Evolutionary conservation across 2,888 invertebrate genomes (phyloP), one percentile per base, ranked within the genome.

Genomic region (Phyllotreta cruciferae): DNA sequence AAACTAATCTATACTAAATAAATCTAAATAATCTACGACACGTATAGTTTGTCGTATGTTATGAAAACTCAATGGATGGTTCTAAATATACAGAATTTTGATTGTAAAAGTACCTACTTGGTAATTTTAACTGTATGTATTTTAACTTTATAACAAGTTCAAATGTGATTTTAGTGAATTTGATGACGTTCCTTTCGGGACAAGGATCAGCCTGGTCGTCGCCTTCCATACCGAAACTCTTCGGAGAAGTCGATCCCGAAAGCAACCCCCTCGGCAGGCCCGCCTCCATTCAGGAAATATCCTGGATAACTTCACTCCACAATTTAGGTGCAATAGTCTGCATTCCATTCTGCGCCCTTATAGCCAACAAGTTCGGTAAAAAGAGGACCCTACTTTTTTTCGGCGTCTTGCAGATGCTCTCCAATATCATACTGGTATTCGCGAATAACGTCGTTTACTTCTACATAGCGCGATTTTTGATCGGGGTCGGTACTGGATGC

Each of bases 401-500:
- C 35, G 81, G 87, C 0, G 69, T 89, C 0, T 90, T 92, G 0
- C 88, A 89, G 64, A 77, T 89, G 11, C 41, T 87, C 0, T 90
- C 74, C 1, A 68, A 74, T 56, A 10, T 74, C 10, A 64, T 74
- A 1, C 41, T 70, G 38, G 66, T 67, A 14, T 73, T 72, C 42
- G 73, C 73, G 1, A 63, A 63, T 10, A 62, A 41, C 1, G 62
- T 74, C 0, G 8, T 14, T n/a, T 37, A 66, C 4, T 73, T 70
- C 57, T 88, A 84, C 80, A 84, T 79, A 5, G 87, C 86, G 53
- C 83, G 84, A 58, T 83, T 85, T 71, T 81, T 83, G 64, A 85
- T 85, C 79, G 91, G 91, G 44, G 72, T 89, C 0, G 87, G 86
- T 0, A 84, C 88, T 0, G 90, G 90, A 0, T 86, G 89, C 75